phyloP scores from a whole-genome alignment of 2,113 vertebrate species.

The Candoia aspera region DNA sequence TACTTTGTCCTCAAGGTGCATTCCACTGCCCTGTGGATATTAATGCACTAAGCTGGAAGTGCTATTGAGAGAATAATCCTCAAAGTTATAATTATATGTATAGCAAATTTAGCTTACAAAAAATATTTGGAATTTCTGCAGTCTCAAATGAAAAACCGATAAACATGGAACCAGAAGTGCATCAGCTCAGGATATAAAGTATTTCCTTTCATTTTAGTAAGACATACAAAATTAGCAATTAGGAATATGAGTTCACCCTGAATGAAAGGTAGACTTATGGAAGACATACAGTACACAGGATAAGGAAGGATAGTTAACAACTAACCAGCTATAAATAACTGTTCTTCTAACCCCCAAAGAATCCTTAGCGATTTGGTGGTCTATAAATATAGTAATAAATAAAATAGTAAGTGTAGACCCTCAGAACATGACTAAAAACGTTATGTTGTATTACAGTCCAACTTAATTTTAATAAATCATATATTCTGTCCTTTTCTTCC shows the following conservation, averaged over 20 bases:
- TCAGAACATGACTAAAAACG: slow-evolving; percentile 14
- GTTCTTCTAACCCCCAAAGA: not conserved
- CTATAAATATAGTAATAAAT: not conserved
- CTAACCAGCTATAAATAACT: slow-evolving; percentile 39
- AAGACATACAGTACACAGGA: slow-evolving; percentile 32
- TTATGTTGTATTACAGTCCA: slow-evolving; percentile 7
- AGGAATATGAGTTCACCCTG: slow-evolving; percentile 23
- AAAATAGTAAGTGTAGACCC: not conserved
- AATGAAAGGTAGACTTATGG: slow-evolving; percentile 29
- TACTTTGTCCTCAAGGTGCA: not conserved
- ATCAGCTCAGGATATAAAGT: slow-evolving; percentile 32
- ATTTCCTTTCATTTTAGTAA: slow-evolving; percentile 58
- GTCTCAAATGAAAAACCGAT: slow-evolving; percentile 28
- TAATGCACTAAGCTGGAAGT: not conserved
- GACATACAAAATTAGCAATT: too few relatives aligned
- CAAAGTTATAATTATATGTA: slow-evolving; percentile 20
- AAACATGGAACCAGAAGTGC: slow-evolving; percentile 32
- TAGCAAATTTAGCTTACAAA: slow-evolving; percentile 48
- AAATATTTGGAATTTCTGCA: slow-evolving; percentile 49
- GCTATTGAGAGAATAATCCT: not conserved
- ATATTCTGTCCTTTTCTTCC: slow-evolving; percentile 27
- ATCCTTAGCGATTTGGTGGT: not conserved
- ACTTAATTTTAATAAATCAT: slow-evolving; percentile 27
- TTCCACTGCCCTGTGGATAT: not conserved
- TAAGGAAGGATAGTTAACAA: slow-evolving; percentile 38